These are phyloP conservation scores for Oenanthe melanoleuca DNA, from an alignment of 2,113 vertebrate species.

Conservation along the genomic window DNA sequence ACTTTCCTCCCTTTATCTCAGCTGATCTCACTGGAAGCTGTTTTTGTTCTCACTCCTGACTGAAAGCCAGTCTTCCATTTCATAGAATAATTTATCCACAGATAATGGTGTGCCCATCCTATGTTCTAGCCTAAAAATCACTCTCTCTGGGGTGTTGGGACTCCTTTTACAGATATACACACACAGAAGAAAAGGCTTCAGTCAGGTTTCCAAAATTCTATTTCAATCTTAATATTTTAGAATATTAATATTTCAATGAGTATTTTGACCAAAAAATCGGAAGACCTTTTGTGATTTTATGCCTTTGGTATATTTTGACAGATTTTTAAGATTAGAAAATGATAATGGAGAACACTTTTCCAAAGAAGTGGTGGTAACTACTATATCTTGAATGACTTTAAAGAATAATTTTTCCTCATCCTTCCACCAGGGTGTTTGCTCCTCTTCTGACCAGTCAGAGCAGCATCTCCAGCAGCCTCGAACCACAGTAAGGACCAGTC, in stretches of 20 bases:
- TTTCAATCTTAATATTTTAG: neutral
- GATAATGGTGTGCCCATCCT: neutral
- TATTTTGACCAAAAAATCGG: neutral
- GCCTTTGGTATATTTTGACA: neutral
- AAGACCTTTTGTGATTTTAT: neutral
- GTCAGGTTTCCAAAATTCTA: neutral
- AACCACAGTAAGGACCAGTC: neutral
- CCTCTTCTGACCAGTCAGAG: neutral
- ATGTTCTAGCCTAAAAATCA: neutral
- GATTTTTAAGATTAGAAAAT: neutral
- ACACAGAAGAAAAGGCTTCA: neutral
- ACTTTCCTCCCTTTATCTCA: neutral
- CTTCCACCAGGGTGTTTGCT: neutral
- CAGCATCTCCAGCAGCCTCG: neutral
- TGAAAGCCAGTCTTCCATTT: neutral
- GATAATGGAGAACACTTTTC: neutral
- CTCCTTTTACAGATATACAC: neutral
- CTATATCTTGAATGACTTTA: neutral
- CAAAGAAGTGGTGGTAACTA: neutral
- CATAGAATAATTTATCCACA: neutral
- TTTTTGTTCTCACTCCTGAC: neutral
- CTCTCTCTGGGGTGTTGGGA: no score
- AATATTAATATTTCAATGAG: neutral
- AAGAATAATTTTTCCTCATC: neutral
- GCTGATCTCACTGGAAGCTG: neutral